These are phyloP conservation scores for Gallinago undulata DNA, from an alignment of 2,113 vertebrate species.

Conservation along the genomic window DNA sequence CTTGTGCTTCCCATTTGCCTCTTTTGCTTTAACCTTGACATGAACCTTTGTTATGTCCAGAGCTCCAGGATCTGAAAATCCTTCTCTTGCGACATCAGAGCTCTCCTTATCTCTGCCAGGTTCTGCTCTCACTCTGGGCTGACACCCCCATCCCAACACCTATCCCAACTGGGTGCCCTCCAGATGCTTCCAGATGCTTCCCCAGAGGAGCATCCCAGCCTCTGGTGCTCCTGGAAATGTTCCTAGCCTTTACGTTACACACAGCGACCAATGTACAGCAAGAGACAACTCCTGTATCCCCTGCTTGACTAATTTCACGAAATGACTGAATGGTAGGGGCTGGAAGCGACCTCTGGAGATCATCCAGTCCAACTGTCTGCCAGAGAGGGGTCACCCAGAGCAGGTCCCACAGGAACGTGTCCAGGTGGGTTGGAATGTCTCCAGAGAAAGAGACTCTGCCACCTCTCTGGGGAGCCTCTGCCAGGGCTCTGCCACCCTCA, in stretches of 20 bases:
- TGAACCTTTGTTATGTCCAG: neutral
- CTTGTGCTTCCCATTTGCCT: neutral
- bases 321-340: no score
- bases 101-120: neutral
- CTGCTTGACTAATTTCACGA: neutral
- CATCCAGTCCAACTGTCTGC: no score
- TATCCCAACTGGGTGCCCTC: accelerated
- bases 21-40: neutral
- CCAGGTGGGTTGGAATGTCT: no score
- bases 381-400: no score
- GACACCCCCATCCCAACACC: accelerated
- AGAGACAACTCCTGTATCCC: neutral
- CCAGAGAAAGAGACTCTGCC: no score
- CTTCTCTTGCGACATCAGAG: neutral
- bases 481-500: no score
- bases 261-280: accelerated
- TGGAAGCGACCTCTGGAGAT: no score
- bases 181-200: no score
- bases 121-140: neutral
- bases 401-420: no score
- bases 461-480: no score
- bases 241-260: accelerated
- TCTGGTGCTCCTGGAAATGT: neutral
- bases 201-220: neutral
- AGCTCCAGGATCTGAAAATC: neutral